A percentile compares a stretch with the other conserved stretches of the same genome.
Evolutionary conservation across 2,797 vertebrate genomes (phyloP).

Genomic region (Cheirogaleus major): DNA sequence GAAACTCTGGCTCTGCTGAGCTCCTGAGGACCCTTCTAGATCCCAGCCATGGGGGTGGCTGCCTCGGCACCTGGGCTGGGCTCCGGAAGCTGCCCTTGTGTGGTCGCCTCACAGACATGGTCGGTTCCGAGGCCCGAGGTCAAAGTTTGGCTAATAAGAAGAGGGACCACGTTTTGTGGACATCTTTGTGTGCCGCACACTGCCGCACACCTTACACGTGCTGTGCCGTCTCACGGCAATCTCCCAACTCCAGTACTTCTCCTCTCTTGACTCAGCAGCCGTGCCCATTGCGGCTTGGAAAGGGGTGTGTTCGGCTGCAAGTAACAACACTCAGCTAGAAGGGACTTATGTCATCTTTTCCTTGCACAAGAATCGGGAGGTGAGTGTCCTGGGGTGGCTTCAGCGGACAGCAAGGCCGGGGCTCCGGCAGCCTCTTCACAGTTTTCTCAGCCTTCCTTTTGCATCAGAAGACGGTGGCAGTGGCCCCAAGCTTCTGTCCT

Average conservation of each 20-base stretch:
- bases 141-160: not conserved
- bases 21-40: not conserved
- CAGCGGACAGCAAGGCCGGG: accelerated
- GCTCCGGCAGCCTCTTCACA: not conserved
- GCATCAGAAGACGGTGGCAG: not conserved
- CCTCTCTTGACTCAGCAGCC: accelerated
- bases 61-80: too few relatives aligned
- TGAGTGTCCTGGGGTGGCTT: not conserved
- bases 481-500: not conserved
- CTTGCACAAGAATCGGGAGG: not conserved
- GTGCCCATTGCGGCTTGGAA: not conserved
- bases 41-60: not conserved
- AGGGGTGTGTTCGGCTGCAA: not conserved
- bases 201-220: accelerated
- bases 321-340: not conserved
- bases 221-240: accelerated
- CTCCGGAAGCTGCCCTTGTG: not conserved
- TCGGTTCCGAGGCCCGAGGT: not conserved
- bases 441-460: not conserved
- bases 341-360: not conserved
- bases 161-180: accelerated
- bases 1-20: not conserved
- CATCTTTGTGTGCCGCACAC: accelerated
- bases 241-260: accelerated
- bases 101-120: too few relatives aligned